These are phyloP conservation scores for Aphelinus atriplicis DNA, from an alignment of 1,140 invertebrate species.

Conservation along the genomic window DNA sequence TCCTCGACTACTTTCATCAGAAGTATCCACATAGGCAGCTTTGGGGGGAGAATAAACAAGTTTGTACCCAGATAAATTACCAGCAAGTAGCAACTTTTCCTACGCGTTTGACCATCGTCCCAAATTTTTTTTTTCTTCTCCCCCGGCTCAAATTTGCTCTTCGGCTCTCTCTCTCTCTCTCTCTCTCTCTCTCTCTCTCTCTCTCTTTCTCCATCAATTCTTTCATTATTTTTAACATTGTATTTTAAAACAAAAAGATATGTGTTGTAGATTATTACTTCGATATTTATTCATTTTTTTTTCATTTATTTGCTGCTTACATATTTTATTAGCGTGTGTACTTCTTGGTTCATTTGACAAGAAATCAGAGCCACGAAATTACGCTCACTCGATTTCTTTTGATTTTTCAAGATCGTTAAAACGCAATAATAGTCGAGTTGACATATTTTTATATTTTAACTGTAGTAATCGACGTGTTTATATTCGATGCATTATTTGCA, in stretches of 20 bases:
- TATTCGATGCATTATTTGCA: conserved; percentile 10
- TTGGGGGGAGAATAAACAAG: background rate
- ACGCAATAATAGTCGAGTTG: conserved; percentile 5
- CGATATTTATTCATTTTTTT: conserved; percentile 9
- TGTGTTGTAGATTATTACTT: conserved; percentile 27
- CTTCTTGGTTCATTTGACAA: conserved; percentile 17
- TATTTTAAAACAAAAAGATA: conserved; percentile 27
- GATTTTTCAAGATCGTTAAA: background rate
- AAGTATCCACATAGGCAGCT: conserved; percentile 17
- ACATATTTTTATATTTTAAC: background rate
- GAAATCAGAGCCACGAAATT: background rate
- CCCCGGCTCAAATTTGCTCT: too few relatives aligned
- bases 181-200: background rate
- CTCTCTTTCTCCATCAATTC: conserved; percentile 25
- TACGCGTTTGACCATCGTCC: too few relatives aligned
- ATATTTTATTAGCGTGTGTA: conserved; percentile 11
- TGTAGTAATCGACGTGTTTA: background rate
- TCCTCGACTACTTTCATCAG: background rate
- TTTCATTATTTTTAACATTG: background rate
- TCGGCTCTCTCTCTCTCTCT: too few relatives aligned
- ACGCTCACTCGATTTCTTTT: background rate
- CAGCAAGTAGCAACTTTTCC: too few relatives aligned
- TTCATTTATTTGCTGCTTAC: background rate
- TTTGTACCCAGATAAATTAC: background rate
- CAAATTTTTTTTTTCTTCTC: too few relatives aligned